phyloP scores from a whole-genome alignment of 2,888 invertebrate genomes.

The Hirtodrosophila confusa region DNA sequence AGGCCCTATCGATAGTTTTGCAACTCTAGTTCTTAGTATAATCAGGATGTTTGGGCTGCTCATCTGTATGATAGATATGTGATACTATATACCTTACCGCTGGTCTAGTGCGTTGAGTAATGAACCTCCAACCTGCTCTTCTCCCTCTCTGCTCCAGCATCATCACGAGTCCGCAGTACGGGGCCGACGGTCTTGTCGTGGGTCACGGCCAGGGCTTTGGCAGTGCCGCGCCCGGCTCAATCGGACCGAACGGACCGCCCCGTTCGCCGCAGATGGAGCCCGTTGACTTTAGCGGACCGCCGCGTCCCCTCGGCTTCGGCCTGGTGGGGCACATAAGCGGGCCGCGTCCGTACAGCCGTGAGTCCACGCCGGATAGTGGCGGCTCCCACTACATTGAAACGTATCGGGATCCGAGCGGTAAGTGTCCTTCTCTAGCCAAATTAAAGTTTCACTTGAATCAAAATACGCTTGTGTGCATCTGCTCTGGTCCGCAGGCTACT shows the following conservation, averaged over 20 bases:
- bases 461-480: too few relatives aligned
- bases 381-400: conserved; percentile 95
- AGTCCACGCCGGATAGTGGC: conserved; percentile 95
- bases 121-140: background rate
- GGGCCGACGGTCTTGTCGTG: conserved; percentile 83
- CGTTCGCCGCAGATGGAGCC: conserved; percentile 89
- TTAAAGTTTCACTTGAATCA: too few relatives aligned
- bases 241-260: conserved; percentile 83
- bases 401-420: conserved; percentile 93
- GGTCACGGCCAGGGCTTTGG: conserved; percentile 86
- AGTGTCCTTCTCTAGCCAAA: conserved; percentile 79
- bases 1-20: too few relatives aligned
- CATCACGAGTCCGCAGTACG: conserved; percentile 87
- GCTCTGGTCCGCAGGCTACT: conserved; percentile 87
- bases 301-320: conserved; percentile 87
- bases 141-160: conserved; percentile 60
- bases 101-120: too few relatives aligned
- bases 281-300: conserved; percentile 89
- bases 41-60: too few relatives aligned
- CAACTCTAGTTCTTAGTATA: too few relatives aligned
- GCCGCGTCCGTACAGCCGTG: conserved; percentile 90
- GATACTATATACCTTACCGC: too few relatives aligned
- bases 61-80: too few relatives aligned
- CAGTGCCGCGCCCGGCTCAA: conserved; percentile 80
- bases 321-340: conserved; percentile 86